Percentiles rank a stretch among this genome's conserved stretches.
phyloP scores from a whole-genome alignment of 2,113 vertebrate species.

The Micromys minutus region DNA sequence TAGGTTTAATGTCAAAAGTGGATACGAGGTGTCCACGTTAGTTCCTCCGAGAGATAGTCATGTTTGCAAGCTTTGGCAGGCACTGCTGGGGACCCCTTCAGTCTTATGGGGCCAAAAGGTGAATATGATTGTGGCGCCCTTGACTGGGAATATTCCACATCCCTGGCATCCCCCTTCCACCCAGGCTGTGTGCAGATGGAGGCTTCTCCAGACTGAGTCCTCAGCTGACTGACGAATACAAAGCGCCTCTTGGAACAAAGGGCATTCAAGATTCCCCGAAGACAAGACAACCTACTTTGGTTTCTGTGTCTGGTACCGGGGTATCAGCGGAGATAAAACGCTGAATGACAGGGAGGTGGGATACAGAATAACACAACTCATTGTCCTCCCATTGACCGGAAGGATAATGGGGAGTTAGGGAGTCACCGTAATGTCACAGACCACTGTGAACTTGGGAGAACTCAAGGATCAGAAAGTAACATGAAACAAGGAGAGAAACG shows the following conservation, averaged over 20 bases:
- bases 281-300: conserved; percentile 92
- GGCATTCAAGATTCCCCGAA: conserved; percentile 92
- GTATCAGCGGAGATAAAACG: conserved; percentile 91
- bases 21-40: conserved; percentile 60
- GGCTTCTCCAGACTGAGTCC: conserved; percentile 94
- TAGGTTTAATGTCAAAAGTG: conserved; percentile 80
- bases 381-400: conserved; percentile 91
- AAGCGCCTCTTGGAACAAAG: conserved; percentile 92
- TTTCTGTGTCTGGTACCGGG: conserved; percentile 90
- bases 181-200: conserved; percentile 90
- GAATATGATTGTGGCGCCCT: conserved; percentile 87
- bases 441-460: conserved; percentile 88
- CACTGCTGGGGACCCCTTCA: conserved; percentile 74
- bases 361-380: conserved; percentile 90
- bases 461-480: conserved; percentile 93
- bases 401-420: conserved; percentile 88
- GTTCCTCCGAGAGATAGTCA: conserved; percentile 80
- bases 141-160: conserved; percentile 92
- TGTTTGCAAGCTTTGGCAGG: conserved; percentile 79
- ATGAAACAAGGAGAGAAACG: conserved; percentile 94
- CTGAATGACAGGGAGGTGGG: conserved; percentile 89
- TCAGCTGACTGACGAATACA: conserved; percentile 95
- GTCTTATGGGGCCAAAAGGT: conserved; percentile 90
- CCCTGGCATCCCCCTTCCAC: conserved; percentile 89
- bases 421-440: conserved; percentile 86